Evolutionary conservation across 2,888 invertebrate species (phyloP).

Genomic region (Pimpla rufipes): DNA sequence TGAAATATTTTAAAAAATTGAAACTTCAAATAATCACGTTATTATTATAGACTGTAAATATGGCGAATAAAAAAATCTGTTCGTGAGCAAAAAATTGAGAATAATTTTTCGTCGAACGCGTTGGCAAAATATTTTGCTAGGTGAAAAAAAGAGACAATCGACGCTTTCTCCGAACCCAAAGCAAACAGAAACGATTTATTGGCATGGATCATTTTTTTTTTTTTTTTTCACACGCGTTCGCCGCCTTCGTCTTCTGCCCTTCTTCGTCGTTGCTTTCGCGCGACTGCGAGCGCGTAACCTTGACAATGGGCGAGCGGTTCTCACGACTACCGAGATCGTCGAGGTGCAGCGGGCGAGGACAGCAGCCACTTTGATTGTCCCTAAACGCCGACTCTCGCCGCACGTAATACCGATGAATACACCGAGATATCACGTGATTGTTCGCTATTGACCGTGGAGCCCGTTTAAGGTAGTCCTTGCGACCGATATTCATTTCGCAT

Average conservation of each 20-base stretch:
- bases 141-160: not conserved
- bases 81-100: too few relatives aligned
- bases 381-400: not conserved
- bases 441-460: conserved; percentile 35
- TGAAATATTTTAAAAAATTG: too few relatives aligned
- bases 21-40: too few relatives aligned
- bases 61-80: too few relatives aligned
- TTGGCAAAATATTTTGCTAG: not conserved
- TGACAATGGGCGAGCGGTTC: conserved; percentile 76
- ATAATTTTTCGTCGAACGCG: not conserved
- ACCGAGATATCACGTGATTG: conserved; percentile 32
- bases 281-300: conserved; percentile 70
- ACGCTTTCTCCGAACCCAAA: not conserved
- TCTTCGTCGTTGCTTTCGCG: conserved; percentile 23
- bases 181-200: not conserved
- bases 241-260: not conserved
- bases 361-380: conserved; percentile 29
- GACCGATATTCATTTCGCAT: too few relatives aligned
- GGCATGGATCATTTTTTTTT: not conserved
- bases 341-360: conserved; percentile 12
- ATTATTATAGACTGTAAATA: too few relatives aligned
- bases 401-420: conserved; percentile 36
- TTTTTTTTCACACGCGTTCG: not conserved
- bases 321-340: conserved; percentile 48
- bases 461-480: too few relatives aligned